Conservation (phyloP, 2,797 vertebrate species). For the Hemitrygon akajei region DNA sequence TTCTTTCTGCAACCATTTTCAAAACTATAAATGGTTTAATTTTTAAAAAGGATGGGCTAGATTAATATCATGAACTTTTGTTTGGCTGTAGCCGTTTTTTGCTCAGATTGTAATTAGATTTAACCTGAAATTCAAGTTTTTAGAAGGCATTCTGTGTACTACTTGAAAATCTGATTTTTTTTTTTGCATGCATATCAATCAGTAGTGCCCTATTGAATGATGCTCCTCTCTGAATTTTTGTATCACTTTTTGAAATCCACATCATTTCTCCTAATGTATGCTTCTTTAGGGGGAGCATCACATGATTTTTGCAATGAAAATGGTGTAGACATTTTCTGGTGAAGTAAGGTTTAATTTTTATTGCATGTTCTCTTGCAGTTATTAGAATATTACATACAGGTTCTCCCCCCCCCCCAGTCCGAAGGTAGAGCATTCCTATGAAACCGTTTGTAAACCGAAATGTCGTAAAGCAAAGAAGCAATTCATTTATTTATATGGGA, state of each 20-base stretch:
- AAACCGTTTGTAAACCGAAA: too few species aligned
- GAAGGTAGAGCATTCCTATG: too few species aligned
- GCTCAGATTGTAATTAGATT: not conserved
- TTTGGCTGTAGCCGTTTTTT: not conserved
- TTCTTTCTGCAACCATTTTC: not conserved
- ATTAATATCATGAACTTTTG: not conserved
- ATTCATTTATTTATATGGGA: too few species aligned
- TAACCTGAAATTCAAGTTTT: not conserved
- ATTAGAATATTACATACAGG: not conserved
- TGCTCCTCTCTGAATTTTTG: not conserved
- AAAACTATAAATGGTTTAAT: not conserved
- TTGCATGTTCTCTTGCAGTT: not conserved
- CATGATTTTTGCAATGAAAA: not conserved
- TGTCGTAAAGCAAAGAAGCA: too few species aligned
- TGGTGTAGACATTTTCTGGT: not conserved
- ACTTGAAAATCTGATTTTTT: not conserved
- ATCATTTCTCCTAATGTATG: too few species aligned
- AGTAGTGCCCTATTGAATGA: not conserved
- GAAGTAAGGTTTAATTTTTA: not conserved
- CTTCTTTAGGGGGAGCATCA: too few species aligned
- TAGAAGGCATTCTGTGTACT: not conserved
- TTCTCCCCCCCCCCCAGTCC: too few species aligned
- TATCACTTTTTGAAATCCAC: too few species aligned
- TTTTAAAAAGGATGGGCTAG: too few species aligned
- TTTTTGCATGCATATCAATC: not conserved